A percentile compares a stretch with the other conserved stretches of the same genome.
Evolutionary conservation across 2,888 invertebrate genomes (phyloP).

Genomic region (Dysmachus trigonus): DNA sequence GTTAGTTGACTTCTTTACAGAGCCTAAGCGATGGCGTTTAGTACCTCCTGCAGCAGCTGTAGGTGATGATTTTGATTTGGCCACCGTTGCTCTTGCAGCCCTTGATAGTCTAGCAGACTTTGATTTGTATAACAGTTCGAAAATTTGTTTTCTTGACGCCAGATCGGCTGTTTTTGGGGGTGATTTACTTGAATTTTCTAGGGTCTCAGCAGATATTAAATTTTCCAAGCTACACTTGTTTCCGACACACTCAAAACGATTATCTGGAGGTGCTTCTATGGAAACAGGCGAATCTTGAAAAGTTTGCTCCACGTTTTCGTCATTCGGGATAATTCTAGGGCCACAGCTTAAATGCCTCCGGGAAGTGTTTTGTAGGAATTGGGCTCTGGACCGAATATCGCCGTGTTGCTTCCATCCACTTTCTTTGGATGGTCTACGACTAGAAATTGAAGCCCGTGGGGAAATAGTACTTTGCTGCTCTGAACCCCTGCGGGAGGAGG

Average conservation of each 20-base stretch:
- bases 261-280: neutral
- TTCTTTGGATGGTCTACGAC: neutral
- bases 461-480: neutral
- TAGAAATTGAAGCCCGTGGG: neutral
- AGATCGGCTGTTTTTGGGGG: slow-evolving; percentile 10
- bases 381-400: neutral
- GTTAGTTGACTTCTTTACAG: slow-evolving; percentile 11
- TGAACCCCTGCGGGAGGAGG: neutral
- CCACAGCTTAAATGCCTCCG: slow-evolving; percentile 60
- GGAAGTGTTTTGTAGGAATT: slow-evolving; percentile 40
- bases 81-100: neutral
- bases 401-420: neutral
- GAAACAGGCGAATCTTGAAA: neutral
- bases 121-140: slow-evolving; percentile 44
- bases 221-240: slow-evolving; percentile 47
- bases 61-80: slow-evolving; percentile 23
- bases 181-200: neutral
- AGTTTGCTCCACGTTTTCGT: neutral
- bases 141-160: slow-evolving; percentile 8
- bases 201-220: neutral
- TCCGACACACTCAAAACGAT: slow-evolving; percentile 47
- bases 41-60: neutral
- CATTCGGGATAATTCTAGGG: slow-evolving; percentile 51
- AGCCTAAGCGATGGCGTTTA: neutral
- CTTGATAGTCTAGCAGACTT: slow-evolving; percentile 38